A percentile compares a stretch with the other conserved stretches of the same genome.
Conservation (phyloP, 2,797 vertebrate species). For the Muscicapa comitata region DNA sequence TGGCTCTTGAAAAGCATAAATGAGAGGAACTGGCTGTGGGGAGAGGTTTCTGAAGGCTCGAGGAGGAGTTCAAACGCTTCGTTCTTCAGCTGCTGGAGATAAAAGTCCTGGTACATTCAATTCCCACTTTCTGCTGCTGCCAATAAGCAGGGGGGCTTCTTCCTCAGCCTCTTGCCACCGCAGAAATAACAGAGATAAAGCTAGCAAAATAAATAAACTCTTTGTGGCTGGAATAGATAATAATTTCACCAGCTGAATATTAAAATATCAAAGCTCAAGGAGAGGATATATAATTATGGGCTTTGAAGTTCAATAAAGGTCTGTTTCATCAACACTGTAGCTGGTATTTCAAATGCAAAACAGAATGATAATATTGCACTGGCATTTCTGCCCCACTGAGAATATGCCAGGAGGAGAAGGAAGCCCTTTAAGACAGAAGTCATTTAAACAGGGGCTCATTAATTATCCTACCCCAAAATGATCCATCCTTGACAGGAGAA, state of each 20-base stretch:
- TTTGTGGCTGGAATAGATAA: slow-evolving; percentile 73
- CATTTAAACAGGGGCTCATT: slow-evolving; percentile 5
- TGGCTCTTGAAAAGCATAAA: slow-evolving; percentile 62
- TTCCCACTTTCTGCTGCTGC: slow-evolving; percentile 63
- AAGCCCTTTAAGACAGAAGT: slow-evolving; percentile 52
- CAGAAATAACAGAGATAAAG: slow-evolving; percentile 76
- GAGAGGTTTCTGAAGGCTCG: slow-evolving; percentile 10
- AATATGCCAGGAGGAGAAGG: slow-evolving; percentile 48
- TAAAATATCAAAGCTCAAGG: slow-evolving; percentile 77
- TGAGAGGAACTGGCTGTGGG: slow-evolving; percentile 41
- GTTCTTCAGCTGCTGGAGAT: slow-evolving; percentile 67
- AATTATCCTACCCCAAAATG: not conserved
- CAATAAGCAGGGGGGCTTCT: slow-evolving; percentile 64
- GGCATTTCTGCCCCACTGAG: slow-evolving; percentile 61
- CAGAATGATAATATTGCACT: slow-evolving; percentile 59
- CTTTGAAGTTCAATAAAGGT: slow-evolving; percentile 76
- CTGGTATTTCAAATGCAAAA: slow-evolving; percentile 65
- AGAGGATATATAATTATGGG: slow-evolving; percentile 63
- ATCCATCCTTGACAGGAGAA: not conserved
- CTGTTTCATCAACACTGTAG: slow-evolving; percentile 50
- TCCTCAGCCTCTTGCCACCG: slow-evolving; percentile 54
- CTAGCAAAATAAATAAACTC: slow-evolving; percentile 74
- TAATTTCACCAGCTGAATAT: slow-evolving; percentile 72
- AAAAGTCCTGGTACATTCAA: slow-evolving; percentile 67
- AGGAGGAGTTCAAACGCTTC: slow-evolving; percentile 55